Conservation (phyloP, 2,797 vertebrate species). For the Acridotheres tristis region DNA sequence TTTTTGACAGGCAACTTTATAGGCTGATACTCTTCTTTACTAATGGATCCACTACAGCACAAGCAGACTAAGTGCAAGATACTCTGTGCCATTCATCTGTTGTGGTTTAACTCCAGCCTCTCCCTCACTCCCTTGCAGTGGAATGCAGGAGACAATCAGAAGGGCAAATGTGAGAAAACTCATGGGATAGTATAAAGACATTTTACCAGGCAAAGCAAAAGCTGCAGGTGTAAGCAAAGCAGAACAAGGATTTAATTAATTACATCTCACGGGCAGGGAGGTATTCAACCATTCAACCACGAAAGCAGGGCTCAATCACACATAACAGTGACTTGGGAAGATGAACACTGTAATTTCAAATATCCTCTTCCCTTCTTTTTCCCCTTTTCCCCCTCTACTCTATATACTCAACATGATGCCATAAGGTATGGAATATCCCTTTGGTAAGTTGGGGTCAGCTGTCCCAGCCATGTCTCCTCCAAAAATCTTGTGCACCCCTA, state of each 20-base stretch:
- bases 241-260: neutral
- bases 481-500: neutral
- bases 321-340: neutral
- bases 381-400: neutral
- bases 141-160: neutral
- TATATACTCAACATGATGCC: neutral
- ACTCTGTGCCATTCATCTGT: neutral
- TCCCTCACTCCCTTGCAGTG: fast-evolving
- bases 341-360: neutral
- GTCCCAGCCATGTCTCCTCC: neutral
- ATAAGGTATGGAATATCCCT: neutral
- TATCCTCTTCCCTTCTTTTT: neutral
- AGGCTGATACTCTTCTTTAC: neutral
- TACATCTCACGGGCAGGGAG: neutral
- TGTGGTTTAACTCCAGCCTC: neutral
- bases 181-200: neutral
- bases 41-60: neutral
- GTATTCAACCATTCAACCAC: neutral
- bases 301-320: neutral
- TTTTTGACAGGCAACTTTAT: neutral
- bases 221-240: neutral
- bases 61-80: neutral
- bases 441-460: neutral
- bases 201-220: neutral
- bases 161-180: neutral